Percentiles rank a stretch among this genome's conserved stretches.
phyloP scores from a whole-genome alignment of 2,888 invertebrate genomes.

The Adelphocoris suturalis region DNA sequence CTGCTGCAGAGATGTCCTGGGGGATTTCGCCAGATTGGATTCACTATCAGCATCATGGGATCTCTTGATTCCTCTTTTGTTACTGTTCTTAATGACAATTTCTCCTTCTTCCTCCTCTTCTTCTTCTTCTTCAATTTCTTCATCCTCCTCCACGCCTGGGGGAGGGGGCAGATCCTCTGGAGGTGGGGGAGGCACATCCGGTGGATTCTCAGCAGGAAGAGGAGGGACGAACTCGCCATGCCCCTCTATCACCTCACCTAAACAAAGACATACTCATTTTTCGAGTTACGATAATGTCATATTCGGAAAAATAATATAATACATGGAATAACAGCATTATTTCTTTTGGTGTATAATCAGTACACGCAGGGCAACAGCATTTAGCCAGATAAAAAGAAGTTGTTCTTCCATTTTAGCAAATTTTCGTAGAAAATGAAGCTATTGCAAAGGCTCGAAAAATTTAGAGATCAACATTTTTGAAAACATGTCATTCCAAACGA shows the following conservation, averaged over 20 bases:
- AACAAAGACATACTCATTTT: neutral
- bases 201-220: conserved; percentile 53
- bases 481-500: no score
- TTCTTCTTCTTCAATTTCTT: conserved; percentile 9
- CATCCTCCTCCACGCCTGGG: conserved; percentile 25
- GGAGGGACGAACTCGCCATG: conserved; percentile 55
- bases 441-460: no score
- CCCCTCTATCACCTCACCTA: conserved; percentile 43
- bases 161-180: conserved; percentile 7
- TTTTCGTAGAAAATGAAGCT: no score
- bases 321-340: no score
- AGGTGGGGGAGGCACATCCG: conserved; percentile 50
- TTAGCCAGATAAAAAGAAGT: no score
- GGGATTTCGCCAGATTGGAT: neutral
- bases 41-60: neutral
- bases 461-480: no score
- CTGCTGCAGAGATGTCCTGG: conserved; percentile 17
- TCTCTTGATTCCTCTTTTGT: conserved; percentile 13
- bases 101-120: conserved; percentile 65
- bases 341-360: no score
- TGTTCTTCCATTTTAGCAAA: no score
- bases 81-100: conserved; percentile 33
- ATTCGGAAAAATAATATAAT: no score
- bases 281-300: no score
- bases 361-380: no score